Base-by-base conservation (phyloP, 2,797 vertebrate species). In the Pipistrellus nathusii region DNA sequence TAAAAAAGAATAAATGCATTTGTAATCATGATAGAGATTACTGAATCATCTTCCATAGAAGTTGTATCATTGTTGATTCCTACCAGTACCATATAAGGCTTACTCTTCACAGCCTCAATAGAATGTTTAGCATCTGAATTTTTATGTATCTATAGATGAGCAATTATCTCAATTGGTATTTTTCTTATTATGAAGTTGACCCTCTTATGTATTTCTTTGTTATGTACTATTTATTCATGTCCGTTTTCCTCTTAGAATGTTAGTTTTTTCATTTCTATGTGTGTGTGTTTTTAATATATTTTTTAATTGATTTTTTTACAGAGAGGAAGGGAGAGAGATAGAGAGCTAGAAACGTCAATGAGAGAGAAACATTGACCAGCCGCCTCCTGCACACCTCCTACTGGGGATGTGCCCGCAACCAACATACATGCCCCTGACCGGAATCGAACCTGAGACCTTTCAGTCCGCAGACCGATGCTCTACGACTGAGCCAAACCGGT, bases 151-250 rank as follows among this genome's bases (percentile, higher is more conserved):
- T 77, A 44, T 10, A 59, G 30, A 27, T 55, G 51, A 82, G 41
- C 91, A 93, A 81, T 41, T 21, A 69, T 69, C 59, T 87, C 66
- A 92, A 23, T 32, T 51, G 38, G 5, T 41, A 84, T 73, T 94
- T 93, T 91, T 82, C 64, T 91, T 78, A 51, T 38, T 77, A 83
- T 46, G 35, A 90, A 85, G 64, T 38, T 90, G 55, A 91, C 4
- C 27, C 66, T 75, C 55, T 75, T 86, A 80, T 71, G 13, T 46
- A 68, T 59, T 88, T 83, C 13, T 83, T 68, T 89, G 38, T 38
- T 27, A 59, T 59, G 30, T 68, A 77, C 5, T n/a, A 84, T 44
- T 94, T 81, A 64, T 80, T 88, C 51, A 82, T 44, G 14, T 21
- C 48, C 10, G 81, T 77, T 64, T 91, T 87, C 59, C 83, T 87